These are phyloP conservation scores for Tetragonisca angustula DNA, from an alignment of 2,888 invertebrate genomes.

Conservation along the genomic window DNA sequence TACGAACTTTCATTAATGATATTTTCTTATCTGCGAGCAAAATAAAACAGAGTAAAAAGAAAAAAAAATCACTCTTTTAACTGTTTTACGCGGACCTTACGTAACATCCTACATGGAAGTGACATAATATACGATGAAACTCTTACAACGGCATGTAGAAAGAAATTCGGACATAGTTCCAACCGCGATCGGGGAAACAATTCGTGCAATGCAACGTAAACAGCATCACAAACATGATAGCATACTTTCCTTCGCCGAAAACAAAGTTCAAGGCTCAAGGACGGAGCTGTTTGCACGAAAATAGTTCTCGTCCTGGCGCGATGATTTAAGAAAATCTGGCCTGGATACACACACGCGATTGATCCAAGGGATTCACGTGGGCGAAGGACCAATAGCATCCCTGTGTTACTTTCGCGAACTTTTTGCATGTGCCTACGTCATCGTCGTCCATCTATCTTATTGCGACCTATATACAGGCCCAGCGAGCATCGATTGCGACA, in stretches of 20 bases:
- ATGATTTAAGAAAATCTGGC: conserved; percentile 7
- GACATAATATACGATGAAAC: background rate
- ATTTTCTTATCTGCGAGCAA: background rate
- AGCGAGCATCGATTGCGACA: conserved; percentile 48
- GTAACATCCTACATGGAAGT: background rate
- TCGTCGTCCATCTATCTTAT: conserved; percentile 48
- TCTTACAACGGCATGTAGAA: background rate
- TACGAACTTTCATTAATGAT: background rate
- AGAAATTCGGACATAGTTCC: background rate
- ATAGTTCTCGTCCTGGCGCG: background rate
- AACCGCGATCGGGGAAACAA: background rate
- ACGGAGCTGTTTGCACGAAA: background rate
- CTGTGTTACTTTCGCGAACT: conserved; percentile 18
- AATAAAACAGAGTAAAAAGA: background rate
- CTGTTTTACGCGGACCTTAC: background rate
- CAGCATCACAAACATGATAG: conserved; percentile 8
- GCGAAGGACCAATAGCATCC: conserved; percentile 35
- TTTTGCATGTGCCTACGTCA: conserved; percentile 55
- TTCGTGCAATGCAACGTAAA: background rate
- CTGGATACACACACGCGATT: background rate
- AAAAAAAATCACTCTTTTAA: background rate
- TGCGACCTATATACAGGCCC: conserved; percentile 35
- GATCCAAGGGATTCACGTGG: conserved; percentile 33
- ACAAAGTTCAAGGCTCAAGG: conserved; percentile 45
- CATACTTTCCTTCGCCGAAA: background rate